Conservation (phyloP, 1,140 invertebrate genomes). For the Plutomurus gul region DNA sequence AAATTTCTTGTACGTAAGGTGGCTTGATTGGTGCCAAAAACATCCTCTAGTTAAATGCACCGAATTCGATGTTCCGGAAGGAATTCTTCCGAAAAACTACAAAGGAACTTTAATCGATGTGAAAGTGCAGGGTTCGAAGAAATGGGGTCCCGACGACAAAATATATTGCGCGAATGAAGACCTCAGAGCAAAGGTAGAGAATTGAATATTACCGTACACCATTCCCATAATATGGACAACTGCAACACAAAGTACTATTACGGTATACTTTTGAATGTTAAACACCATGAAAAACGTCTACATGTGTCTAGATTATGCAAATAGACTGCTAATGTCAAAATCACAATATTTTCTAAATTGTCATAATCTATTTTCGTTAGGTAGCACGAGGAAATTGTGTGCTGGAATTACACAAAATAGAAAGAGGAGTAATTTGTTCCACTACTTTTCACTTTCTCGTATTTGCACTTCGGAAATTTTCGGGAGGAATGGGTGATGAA, state of each 20-base stretch:
- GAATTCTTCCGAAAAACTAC: constrained; percentile 48
- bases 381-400: constrained; percentile 61
- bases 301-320: neutral
- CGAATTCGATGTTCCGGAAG: constrained; percentile 43
- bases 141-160: constrained; percentile 49
- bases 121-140: constrained; percentile 48
- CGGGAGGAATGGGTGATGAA: constrained; percentile 63
- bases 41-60: constrained; percentile 47
- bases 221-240: neutral
- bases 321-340: too few species aligned
- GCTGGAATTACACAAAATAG: constrained; percentile 54
- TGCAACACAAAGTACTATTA: neutral
- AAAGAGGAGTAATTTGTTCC: constrained; percentile 2
- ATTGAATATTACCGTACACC: neutral
- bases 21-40: constrained; percentile 41
- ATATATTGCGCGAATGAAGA: constrained; percentile 50
- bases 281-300: neutral
- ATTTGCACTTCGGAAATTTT: constrained; percentile 62
- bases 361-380: constrained; percentile 10
- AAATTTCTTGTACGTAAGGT: constrained; percentile 30
- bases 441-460: constrained; percentile 57
- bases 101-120: constrained; percentile 51
- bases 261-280: neutral
- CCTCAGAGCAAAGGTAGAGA: constrained; percentile 40
- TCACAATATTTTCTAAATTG: neutral